Evolutionary conservation across 2,888 invertebrate species (phyloP).

Genomic region (Fragum fragum): DNA sequence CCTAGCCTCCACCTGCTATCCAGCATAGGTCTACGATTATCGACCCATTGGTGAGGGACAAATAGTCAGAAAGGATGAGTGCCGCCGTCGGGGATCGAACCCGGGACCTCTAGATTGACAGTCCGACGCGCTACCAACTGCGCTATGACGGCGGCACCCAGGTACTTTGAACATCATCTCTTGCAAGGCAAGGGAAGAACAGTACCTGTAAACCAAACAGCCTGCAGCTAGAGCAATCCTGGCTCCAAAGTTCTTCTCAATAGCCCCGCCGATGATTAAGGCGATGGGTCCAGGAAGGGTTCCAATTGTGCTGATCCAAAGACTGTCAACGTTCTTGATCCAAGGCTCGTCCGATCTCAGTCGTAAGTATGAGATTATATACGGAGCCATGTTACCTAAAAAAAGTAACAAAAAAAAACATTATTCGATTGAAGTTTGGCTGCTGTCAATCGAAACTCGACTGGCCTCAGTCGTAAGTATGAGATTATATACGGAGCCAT

Average conservation of each 20-base stretch:
- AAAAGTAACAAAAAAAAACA: no score
- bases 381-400: constrained; percentile 80
- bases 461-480: constrained; percentile 72
- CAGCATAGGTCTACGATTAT: no score
- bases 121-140: no score
- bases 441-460: constrained; percentile 51
- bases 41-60: no score
- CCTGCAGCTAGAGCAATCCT: constrained; percentile 71
- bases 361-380: constrained; percentile 80
- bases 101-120: no score
- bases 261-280: constrained; percentile 83
- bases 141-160: no score
- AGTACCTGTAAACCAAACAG: neutral
- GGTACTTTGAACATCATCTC: no score
- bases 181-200: neutral
- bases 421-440: no score
- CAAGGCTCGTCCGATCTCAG: constrained; percentile 52
- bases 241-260: constrained; percentile 80
- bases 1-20: no score
- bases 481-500: constrained; percentile 81
- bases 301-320: constrained; percentile 80
- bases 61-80: no score
- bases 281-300: constrained; percentile 53
- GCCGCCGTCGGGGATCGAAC: no score
- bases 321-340: constrained; percentile 71